Conservation (phyloP, 2,888 invertebrate genomes). For the Cataglyphis cursor region DNA sequence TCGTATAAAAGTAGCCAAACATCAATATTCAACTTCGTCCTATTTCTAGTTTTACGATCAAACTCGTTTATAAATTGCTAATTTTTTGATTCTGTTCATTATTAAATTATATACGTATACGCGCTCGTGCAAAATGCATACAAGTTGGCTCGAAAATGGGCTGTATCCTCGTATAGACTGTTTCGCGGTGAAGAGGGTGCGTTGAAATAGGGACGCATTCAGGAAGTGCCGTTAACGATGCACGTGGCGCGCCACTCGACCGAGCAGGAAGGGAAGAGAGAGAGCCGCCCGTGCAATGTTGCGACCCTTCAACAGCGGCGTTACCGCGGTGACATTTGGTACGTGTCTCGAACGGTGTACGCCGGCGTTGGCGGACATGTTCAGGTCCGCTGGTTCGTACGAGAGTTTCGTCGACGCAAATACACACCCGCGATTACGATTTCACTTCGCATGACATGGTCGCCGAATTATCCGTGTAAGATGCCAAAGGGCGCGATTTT, state of each 20-base stretch:
- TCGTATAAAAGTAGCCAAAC: background rate
- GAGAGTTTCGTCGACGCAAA: slow-evolving; percentile 51
- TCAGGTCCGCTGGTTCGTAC: slow-evolving; percentile 50
- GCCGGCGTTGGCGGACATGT: slow-evolving; percentile 73
- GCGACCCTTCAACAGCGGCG: slow-evolving; percentile 70
- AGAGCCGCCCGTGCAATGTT: slow-evolving; percentile 67
- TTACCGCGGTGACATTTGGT: slow-evolving; percentile 75
- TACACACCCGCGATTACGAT: slow-evolving; percentile 34
- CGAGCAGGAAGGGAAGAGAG: slow-evolving; percentile 31
- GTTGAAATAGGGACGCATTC: slow-evolving; percentile 47
- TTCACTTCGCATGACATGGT: slow-evolving; percentile 5
- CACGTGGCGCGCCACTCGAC: slow-evolving; percentile 71
- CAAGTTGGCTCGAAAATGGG: background rate
- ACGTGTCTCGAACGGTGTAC: slow-evolving; percentile 74
- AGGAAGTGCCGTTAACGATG: slow-evolving; percentile 71
- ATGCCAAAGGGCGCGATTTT: slow-evolving; percentile 6
- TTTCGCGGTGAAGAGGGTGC: slow-evolving; percentile 30
- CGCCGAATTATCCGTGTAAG: slow-evolving; percentile 32
- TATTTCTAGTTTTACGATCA: background rate
- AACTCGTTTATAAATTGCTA: background rate
- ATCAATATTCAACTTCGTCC: background rate
- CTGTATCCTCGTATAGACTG: slow-evolving; percentile 20
- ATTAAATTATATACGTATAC: background rate
- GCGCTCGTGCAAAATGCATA: background rate
- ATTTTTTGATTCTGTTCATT: background rate